These are phyloP conservation scores for Steatocranus sp. DNA, from an alignment of 2,797 vertebrate species.

Conservation along the genomic window DNA sequence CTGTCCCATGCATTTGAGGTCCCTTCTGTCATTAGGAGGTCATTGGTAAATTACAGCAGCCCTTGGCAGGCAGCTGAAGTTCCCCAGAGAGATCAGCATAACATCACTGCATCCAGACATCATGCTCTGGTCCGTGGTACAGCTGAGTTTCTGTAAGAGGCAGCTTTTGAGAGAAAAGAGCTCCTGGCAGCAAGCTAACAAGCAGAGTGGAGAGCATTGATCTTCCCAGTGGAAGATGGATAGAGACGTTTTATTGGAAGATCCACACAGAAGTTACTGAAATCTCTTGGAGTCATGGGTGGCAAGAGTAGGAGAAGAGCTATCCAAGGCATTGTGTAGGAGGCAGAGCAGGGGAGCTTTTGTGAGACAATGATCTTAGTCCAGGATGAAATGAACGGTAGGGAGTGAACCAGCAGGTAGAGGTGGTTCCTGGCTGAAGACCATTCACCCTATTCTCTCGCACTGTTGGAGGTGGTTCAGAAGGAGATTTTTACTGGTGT, in stretches of 20 bases:
- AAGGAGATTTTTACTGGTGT: not conserved
- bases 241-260: not conserved
- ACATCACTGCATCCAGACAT: not conserved
- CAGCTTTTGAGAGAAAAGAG: not conserved
- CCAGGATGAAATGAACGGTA: not conserved
- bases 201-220: not conserved
- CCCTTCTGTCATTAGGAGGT: not conserved
- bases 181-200: not conserved
- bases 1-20: not conserved
- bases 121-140: not conserved
- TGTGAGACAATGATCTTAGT: not conserved
- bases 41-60: not conserved
- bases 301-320: not conserved
- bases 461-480: not conserved
- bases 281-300: not conserved
- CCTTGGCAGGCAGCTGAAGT: not conserved
- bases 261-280: not conserved
- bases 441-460: not conserved
- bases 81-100: not conserved
- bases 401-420: not conserved
- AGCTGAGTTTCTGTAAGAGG: not conserved
- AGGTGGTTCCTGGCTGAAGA: not conserved
- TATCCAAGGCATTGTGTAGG: not conserved
- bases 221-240: not conserved
- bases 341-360: not conserved